Percentiles rank a stretch among this genome's conserved stretches.
phyloP scores from a whole-genome alignment of 2,113 vertebrate species.

The Alaudala cheleensis region DNA sequence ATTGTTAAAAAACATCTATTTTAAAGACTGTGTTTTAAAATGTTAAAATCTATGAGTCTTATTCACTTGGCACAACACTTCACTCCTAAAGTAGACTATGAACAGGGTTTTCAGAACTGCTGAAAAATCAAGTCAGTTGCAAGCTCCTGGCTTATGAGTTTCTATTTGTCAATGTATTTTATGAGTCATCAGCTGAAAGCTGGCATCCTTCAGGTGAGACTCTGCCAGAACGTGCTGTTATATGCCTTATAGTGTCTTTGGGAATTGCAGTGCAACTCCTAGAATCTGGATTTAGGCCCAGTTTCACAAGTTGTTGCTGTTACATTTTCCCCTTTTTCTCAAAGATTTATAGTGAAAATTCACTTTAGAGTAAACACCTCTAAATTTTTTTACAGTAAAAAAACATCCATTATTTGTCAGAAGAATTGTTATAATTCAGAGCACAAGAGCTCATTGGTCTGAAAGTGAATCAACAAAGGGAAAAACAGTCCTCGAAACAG shows the following conservation, averaged over 20 bases:
- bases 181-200: neutral
- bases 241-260: neutral
- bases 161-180: neutral
- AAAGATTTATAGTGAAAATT: neutral
- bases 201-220: neutral
- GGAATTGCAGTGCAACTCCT: neutral
- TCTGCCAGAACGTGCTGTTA: neutral
- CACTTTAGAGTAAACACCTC: neutral
- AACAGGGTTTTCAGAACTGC: neutral
- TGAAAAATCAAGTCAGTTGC: neutral
- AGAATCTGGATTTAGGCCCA: neutral
- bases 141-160: neutral
- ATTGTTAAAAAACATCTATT: neutral
- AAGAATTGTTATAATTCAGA: neutral
- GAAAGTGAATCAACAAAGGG: neutral
- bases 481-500: neutral
- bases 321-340: neutral
- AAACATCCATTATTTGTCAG: neutral
- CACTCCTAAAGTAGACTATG: neutral
- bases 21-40: neutral
- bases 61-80: neutral
- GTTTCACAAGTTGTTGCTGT: neutral
- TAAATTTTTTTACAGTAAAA: neutral
- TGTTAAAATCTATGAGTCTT: neutral
- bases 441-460: neutral